Evolutionary conservation across 1,140 invertebrate genomes (phyloP).

Genomic region (Pachyrhynchus sulphureomaculatus): DNA sequence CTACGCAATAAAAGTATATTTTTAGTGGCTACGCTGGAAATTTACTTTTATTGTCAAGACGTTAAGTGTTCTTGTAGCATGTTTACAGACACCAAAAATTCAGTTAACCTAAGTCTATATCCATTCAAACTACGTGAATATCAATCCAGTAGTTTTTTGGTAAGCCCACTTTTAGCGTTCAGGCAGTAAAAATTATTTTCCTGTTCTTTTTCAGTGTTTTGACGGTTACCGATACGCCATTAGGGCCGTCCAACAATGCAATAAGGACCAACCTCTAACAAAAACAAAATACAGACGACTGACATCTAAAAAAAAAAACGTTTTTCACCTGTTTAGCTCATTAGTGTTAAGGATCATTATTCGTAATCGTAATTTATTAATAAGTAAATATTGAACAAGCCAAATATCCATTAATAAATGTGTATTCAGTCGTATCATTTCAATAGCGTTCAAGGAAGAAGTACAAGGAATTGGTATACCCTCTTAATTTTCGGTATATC

Average conservation of each 20-base stretch:
- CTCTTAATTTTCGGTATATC: not conserved
- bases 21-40: too few relatives aligned
- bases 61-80: too few relatives aligned
- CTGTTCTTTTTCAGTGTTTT: constrained; percentile 47
- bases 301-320: constrained; percentile 37
- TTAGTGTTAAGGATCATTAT: constrained; percentile 27
- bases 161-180: too few relatives aligned
- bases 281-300: constrained; percentile 38
- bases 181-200: too few relatives aligned
- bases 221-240: constrained; percentile 49
- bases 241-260: constrained; percentile 51
- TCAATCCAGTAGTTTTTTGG: too few relatives aligned
- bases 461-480: not conserved
- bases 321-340: constrained; percentile 33
- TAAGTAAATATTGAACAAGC: constrained; percentile 25
- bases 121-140: too few relatives aligned
- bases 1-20: too few relatives aligned
- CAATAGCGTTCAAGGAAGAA: not conserved
- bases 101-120: too few relatives aligned
- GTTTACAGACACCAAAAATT: too few relatives aligned
- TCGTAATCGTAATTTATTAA: constrained; percentile 27
- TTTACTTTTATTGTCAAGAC: too few relatives aligned
- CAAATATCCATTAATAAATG: constrained; percentile 29
- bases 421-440: constrained; percentile 13
- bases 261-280: constrained; percentile 51